Evolutionary conservation across 2,888 invertebrate species (phyloP), one percentile per base, ranked within the genome.

Genomic region (Scaptomyza parva): DNA sequence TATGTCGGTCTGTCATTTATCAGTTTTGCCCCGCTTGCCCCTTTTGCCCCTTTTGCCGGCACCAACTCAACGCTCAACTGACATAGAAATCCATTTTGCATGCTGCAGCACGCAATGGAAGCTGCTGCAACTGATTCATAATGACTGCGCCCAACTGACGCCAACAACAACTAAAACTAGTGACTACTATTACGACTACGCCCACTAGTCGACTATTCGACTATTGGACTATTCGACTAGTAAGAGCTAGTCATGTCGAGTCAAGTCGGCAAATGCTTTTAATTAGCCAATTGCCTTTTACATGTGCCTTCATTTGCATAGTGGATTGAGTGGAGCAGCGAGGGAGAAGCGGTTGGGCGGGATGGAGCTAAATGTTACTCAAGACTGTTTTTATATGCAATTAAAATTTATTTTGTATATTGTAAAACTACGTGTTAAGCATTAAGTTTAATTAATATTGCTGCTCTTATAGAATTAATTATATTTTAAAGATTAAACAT

Each of bases 251-350:
- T 58, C 65, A 44, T 65, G 58, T n/a, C n/a, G n/a, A n/a, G n/a
- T n/a, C 78, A 48, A 60, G 78, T 74, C 62, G 78, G 78, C 86
- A 58, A 82, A 66, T 62, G 78, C 69, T 67, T 86, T 84, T 84
- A 80, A 80, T 80, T 80, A 86, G 81, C 62, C 70, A 58, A 68
- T 53, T 64, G 86, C 81, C 78, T 70, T 67, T 78, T 85, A 47
- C 79, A 74, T 51, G 58, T 43, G 39, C 62, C 50, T 64, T 45
- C 59, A 82, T 78, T 78, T 82, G 76, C 78, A 75, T 82, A 82
- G 61, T 45, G 26, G 60, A 24, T 3, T 30, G 47, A 35, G 14
- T 35, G 28, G 14, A 14, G n/a, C 11, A 20, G 9, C 33, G 11
- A 18, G 24, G 2, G 28, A 9, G 6, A 8, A 11, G 35, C 14